Base-by-base conservation (phyloP, 2,888 invertebrate genomes). In the Zele albiditarsus region DNA sequence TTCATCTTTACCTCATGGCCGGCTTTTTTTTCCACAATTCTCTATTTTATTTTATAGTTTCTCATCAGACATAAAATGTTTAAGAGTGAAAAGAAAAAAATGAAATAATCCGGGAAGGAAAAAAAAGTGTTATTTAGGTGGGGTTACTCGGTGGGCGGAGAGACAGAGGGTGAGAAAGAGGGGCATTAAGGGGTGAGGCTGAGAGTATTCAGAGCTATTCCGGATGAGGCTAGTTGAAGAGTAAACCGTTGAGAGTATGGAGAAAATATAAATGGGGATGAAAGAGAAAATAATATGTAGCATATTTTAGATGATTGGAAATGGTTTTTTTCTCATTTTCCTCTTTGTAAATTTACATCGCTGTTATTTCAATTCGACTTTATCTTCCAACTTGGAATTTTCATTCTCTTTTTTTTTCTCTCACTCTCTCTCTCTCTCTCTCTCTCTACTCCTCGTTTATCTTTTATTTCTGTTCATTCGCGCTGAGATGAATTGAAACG, bases 221-320 rank as follows among this genome's bases (percentile, higher is more conserved):
- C 53, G 53, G 53, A 53, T 53, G 53, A 53, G 8, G 38, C 33
- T 33, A 65, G 65, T 65, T 65, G 33, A 65, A 62, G 28, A 62
- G n/a, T 62, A n/a, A 31, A 62, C 16, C 16, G 62, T 53, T 53
- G 20, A 20, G 53, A 53, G n/a, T 46, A n/a, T 16, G n/a, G 20
- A 10, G 8, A 20, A n/a, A 53, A 53, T 53, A 20, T 8, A 53
- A 53, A n/a, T n/a, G 20, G 53, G 53, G n/a, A 53, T 53, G 20
- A 20, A 53, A 20, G n/a, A 53, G 12, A 38, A 38, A 38, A 12
- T 38, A 53, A 53, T 20, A 20, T 53, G 53, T 53, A 53, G 20
- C 53, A 53, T 20, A 53, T 53, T 53, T 20, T 20, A 20, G 20
- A 20, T 53, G 20, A 53, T 53, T 53, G 53, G 53, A 23, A 53